Evolutionary conservation across 2,113 vertebrate genomes (phyloP).

Genomic region (Platichthys stellatus): DNA sequence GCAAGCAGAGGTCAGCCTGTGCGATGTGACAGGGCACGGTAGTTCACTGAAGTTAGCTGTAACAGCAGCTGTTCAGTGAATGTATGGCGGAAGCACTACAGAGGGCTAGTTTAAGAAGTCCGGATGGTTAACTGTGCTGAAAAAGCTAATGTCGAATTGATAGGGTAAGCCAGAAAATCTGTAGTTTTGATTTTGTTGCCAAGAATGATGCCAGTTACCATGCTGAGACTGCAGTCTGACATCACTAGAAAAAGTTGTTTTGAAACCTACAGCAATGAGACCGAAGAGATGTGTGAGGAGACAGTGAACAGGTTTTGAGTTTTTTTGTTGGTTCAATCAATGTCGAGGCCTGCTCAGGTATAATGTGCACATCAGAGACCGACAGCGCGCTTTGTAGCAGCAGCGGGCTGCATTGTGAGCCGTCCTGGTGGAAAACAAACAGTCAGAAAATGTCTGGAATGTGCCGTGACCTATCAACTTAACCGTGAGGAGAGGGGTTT

Average conservation of each 20-base stretch:
- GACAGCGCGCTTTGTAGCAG: slow-evolving; percentile 33
- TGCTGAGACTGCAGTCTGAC: not conserved
- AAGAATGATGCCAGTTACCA: not conserved
- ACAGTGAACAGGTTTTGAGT: slow-evolving; percentile 1
- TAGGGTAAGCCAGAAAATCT: slow-evolving; percentile 4
- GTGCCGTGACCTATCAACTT: slow-evolving; percentile 68
- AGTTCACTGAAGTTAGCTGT: slow-evolving; percentile 4
- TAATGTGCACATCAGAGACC: slow-evolving; percentile 58
- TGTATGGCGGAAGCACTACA: not conserved
- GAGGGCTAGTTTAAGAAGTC: not conserved
- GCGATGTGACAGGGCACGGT: slow-evolving; percentile 7
- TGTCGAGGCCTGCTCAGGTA: slow-evolving; percentile 48
- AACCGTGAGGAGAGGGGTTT: slow-evolving; percentile 60
- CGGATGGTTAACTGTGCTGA: not conserved
- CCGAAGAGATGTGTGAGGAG: not conserved
- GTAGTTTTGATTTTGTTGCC: slow-evolving; percentile 2
- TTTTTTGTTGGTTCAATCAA: slow-evolving; percentile 16
- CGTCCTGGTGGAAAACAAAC: slow-evolving; percentile 73
- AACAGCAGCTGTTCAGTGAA: slow-evolving; percentile 10
- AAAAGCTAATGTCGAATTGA: not conserved
- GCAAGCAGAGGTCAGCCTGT: slow-evolving; percentile 34
- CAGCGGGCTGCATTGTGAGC: slow-evolving; percentile 56
- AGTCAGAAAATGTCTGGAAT: slow-evolving; percentile 76
- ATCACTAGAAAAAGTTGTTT: not conserved
- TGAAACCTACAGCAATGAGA: not conserved